Evolutionary conservation across 1,140 invertebrate species (phyloP).

Genomic region (Leptinotarsa texana): DNA sequence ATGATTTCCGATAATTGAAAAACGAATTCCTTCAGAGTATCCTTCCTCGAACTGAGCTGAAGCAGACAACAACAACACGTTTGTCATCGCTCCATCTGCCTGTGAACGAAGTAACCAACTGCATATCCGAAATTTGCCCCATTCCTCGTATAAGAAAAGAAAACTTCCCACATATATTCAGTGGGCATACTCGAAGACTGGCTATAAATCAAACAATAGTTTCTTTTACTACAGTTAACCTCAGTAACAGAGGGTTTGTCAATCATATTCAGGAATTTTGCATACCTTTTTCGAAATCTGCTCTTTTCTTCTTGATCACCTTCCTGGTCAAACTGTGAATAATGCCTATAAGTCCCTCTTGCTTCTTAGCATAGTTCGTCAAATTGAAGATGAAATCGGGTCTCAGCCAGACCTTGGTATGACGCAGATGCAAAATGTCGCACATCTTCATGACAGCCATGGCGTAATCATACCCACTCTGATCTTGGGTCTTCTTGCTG

Average conservation of each 20-base stretch:
- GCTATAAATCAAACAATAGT: not conserved
- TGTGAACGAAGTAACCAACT: no score
- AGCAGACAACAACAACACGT: no score
- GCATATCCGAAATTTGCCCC: no score
- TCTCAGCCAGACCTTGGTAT: constrained; percentile 81
- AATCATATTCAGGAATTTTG: constrained; percentile 38
- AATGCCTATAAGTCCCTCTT: constrained; percentile 54
- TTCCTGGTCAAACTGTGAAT: constrained; percentile 80
- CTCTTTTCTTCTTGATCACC: constrained; percentile 51
- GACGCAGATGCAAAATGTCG: constrained; percentile 80
- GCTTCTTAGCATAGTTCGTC: constrained; percentile 65
- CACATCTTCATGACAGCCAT: constrained; percentile 87
- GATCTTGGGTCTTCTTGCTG: constrained; percentile 73
- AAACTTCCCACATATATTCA: no score
- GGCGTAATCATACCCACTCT: constrained; percentile 78
- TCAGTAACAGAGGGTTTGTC: not conserved
- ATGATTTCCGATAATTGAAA: no score
- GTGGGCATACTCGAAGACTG: no score
- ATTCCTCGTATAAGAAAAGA: no score
- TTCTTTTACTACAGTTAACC: not conserved
- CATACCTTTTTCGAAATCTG: constrained; percentile 64
- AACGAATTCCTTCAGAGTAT: no score
- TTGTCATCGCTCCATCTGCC: no score
- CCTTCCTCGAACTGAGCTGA: no score
- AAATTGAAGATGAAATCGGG: constrained; percentile 80